These are phyloP conservation scores for Chrysolina oricalcia DNA, from an alignment of 2,888 invertebrate genomes.

Conservation along the genomic window DNA sequence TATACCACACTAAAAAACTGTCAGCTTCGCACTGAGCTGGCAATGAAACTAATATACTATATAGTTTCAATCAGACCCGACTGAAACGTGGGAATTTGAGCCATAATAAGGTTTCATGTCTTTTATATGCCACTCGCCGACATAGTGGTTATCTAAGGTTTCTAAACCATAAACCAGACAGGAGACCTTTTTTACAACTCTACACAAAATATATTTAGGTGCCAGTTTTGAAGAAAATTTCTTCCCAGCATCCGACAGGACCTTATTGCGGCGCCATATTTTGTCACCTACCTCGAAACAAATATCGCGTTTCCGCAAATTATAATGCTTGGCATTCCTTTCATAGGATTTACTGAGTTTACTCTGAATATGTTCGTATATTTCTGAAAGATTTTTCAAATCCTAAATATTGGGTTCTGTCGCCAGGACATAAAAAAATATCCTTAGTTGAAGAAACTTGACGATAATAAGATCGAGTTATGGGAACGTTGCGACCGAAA, in stretches of 20 bases:
- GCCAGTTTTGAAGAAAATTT: slow-evolving; percentile 40
- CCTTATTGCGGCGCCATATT: slow-evolving; percentile 41
- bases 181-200: slow-evolving; percentile 12
- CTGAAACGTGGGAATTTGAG: no score
- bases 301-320: slow-evolving; percentile 38
- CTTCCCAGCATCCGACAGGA: slow-evolving; percentile 32
- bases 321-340: slow-evolving; percentile 34
- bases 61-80: background rate
- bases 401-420: background rate
- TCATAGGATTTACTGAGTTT: slow-evolving; percentile 23
- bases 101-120: no score
- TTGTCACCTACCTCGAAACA: slow-evolving; percentile 37
- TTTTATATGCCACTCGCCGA: no score
- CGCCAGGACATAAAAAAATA: slow-evolving; percentile 15
- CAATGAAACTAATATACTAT: background rate
- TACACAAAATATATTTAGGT: slow-evolving; percentile 22
- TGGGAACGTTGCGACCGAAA: no score
- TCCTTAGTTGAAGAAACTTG: slow-evolving; percentile 30
- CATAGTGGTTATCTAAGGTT: background rate
- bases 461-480: slow-evolving; percentile 43
- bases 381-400: background rate
- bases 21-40: no score
- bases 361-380: background rate
- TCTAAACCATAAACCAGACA: slow-evolving; percentile 1
- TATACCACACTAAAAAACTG: no score